Evolutionary conservation across 1,140 invertebrate genomes (phyloP).

Genomic region (Dreissena polymorpha): DNA sequence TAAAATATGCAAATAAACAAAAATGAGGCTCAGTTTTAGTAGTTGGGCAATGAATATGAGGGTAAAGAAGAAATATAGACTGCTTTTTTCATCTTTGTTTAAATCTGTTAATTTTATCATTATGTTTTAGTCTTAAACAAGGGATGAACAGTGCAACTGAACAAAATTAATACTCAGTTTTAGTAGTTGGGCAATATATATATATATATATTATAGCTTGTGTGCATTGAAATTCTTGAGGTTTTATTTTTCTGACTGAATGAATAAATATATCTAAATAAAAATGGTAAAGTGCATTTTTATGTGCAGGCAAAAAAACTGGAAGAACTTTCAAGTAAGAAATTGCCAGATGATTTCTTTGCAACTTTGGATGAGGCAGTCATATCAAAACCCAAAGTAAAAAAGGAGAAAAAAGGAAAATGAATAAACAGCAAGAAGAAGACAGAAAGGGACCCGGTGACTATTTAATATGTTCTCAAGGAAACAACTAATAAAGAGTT

Average conservation of each 20-base stretch:
- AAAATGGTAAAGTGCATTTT: neutral
- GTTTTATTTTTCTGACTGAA: neutral
- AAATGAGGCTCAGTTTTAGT: too few species aligned
- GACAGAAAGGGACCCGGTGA: neutral
- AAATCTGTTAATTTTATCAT: constrained; percentile 30
- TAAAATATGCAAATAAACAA: too few species aligned
- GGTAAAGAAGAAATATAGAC: constrained; percentile 28
- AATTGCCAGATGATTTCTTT: constrained; percentile 39
- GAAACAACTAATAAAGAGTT: neutral
- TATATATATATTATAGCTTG: constrained; percentile 29
- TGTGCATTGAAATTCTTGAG: neutral
- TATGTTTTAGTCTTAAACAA: too few species aligned
- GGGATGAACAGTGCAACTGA: too few species aligned
- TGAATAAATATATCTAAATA: neutral
- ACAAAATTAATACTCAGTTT: too few species aligned
- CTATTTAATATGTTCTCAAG: too few species aligned
- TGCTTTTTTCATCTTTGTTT: neutral
- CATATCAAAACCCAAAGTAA: constrained; percentile 3
- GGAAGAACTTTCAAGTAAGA: constrained; percentile 11
- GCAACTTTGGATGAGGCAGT: constrained; percentile 30
- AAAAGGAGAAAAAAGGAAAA: constrained; percentile 11
- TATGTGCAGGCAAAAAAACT: constrained; percentile 21
- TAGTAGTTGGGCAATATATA: too few species aligned
- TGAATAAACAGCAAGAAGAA: constrained; percentile 12
- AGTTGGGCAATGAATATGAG: too few species aligned